Evolutionary conservation across 2,797 vertebrate genomes (phyloP), one percentile per base, ranked within the genome.

Genomic region (Takifugu ocellatus): DNA sequence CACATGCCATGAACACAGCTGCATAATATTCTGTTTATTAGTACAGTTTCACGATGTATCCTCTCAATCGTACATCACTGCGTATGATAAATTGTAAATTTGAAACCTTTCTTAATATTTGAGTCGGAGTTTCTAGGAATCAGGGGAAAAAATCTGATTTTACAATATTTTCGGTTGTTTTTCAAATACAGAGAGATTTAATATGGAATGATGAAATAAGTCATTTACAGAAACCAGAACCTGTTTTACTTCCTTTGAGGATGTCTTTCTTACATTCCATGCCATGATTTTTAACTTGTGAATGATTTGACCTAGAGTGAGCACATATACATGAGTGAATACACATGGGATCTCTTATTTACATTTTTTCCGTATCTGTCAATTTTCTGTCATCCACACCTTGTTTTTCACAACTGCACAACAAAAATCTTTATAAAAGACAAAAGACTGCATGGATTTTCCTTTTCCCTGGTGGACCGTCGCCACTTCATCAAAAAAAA

Each of bases 161-260:
- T 51, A 54, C 50, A 70, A 72, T 75, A 72, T 88, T 86, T 87
- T 86, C 87, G 29, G 71, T 62, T 69, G 24, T 77, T 67, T 55
- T 72, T 80, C 51, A 74, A 74, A 49, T 76, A 79, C 78, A 81
- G 42, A 76, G 59, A 73, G 53, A 63, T 77, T 75, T 53, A 59
- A 14, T 59, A 64, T 70, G 61, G 54, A 72, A 53, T 51, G 57
- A 67, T 68, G 45, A 78, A 73, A 72, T 67, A 54, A 68, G 63
- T 17, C 29, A 26, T n/a, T 15, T 25, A 56, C 77, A 54, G 11
- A 29, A 47, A 64, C 49, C 17, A 26, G 39, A 58, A 58, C 7
- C 55, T 66, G 49, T 56, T 21, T 48, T 51, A 45, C 58, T 25
- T 57, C 49, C 62, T 76, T 63, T 70, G 15, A 54, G 74, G 65